Evolutionary conservation across 2,888 invertebrate genomes (phyloP), one percentile per base, ranked within the genome.

Genomic region (Lagria hirta): DNA sequence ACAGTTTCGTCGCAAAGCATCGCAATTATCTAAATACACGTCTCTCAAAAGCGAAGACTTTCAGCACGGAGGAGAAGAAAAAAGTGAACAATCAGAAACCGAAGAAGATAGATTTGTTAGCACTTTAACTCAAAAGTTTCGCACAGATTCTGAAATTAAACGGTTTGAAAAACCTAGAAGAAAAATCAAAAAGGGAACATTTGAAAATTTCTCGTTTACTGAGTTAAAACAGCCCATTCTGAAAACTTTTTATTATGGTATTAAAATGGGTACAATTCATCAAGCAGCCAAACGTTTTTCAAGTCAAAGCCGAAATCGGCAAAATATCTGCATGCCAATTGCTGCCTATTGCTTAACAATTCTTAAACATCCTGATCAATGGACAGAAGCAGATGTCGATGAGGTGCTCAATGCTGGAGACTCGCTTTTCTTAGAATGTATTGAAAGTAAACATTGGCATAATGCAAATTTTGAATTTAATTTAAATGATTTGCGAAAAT

Each of bases 361-460:
- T 53, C 70, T 80, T 45, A 76, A 75, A 54, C 79, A 79, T 49
- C 79, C 80, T 0, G 76, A 75, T 40, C 75, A 75, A 36, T 84
- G 84, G 84, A 76, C 75, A 0, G 73, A 77, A 58, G 77, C 76
- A 46, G 75, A 78, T 8, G 62, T 84, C 1, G 83, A 84, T 54
- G 75, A 77, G 47, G 69, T 81, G 12, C 52, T 81, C 2, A 75
- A 77, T 13, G 70, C 75, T 24, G 80, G 79, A 1, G 77, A 78
- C 56, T 65, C 68, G 32, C 74, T 80, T 68, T 79, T 64, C 28
- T 8, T 57, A 11, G 60, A 65, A 14, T 69, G 69, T 34, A 50
- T 65, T 3, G 55, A 55, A 2, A 52, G 49, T n/a, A 43, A 64
- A 4, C 68, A 69, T 40, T 55, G 64, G 14, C 69, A 70, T 27